Evolutionary conservation across 2,797 vertebrate species (phyloP).

Genomic region (Lateolabrax maculatus): DNA sequence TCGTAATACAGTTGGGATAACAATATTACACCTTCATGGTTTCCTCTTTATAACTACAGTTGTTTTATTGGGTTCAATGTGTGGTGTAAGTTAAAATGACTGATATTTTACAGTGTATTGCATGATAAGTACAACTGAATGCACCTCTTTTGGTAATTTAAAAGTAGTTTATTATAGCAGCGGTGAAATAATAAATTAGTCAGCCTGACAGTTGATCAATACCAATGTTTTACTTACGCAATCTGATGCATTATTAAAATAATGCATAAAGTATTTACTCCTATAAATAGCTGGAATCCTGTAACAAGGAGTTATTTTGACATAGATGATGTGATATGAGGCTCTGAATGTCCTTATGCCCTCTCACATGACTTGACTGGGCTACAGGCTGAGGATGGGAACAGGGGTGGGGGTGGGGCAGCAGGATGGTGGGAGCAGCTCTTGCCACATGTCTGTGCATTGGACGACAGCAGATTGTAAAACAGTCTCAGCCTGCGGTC

Average conservation of each 20-base stretch:
- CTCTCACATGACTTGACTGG: slow-evolving; percentile 48
- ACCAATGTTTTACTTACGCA: slow-evolving; percentile 20
- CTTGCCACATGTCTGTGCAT: slow-evolving; percentile 76
- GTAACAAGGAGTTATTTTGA: slow-evolving; percentile 6
- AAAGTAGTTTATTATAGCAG: not conserved
- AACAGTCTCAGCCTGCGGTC: slow-evolving; percentile 47
- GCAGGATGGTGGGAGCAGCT: slow-evolving; percentile 51
- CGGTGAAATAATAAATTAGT: slow-evolving; percentile 31
- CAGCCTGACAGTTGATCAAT: slow-evolving; percentile 39
- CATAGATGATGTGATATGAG: slow-evolving; percentile 20
- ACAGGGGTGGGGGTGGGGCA: slow-evolving; percentile 57
- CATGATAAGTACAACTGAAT: not conserved
- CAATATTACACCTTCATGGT: not conserved
- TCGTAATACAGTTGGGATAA: not conserved
- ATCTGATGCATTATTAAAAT: slow-evolving; percentile 7
- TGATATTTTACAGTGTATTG: not conserved
- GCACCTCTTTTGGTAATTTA: not conserved
- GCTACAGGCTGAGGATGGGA: slow-evolving; percentile 49
- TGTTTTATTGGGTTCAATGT: not conserved
- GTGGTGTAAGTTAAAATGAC: not conserved
- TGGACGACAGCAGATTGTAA: slow-evolving; percentile 73
- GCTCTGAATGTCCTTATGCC: slow-evolving; percentile 50
- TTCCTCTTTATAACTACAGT: not conserved
- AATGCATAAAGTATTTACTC: not conserved
- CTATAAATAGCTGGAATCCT: not conserved